phyloP scores from a whole-genome alignment of 2,113 vertebrate species.

The Phyllostomus discolor region DNA sequence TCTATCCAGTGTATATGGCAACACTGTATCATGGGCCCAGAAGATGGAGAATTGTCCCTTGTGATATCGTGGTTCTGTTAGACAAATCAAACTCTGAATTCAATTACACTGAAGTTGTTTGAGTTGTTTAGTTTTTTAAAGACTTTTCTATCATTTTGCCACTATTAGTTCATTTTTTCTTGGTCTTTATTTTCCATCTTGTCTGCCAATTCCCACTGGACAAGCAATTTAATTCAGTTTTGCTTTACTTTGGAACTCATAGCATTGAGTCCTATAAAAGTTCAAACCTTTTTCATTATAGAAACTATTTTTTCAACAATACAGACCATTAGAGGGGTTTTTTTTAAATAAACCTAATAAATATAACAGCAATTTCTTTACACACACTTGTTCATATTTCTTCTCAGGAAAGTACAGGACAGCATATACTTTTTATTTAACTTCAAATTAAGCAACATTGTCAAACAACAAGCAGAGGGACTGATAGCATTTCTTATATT shows the following conservation, averaged over 20 bases:
- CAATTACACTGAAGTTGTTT: background rate
- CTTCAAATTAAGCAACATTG: background rate
- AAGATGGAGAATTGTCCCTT: slow-evolving; percentile 10
- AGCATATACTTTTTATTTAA: background rate
- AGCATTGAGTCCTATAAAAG: slow-evolving; percentile 2
- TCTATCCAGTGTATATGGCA: background rate
- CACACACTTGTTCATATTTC: background rate
- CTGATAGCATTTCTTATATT: slow-evolving; percentile 14
- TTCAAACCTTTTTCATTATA: background rate
- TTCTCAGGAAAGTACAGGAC: background rate
- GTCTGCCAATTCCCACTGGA: background rate
- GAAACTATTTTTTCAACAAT: slow-evolving; percentile 22
- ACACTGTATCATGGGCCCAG: slow-evolving; percentile 18
- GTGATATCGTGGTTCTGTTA: background rate
- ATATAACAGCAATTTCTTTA: background rate
- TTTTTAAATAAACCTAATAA: background rate
- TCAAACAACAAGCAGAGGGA: background rate
- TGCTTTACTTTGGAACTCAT: slow-evolving; percentile 18
- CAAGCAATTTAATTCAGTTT: slow-evolving; percentile 1
- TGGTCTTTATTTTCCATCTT: slow-evolving; percentile 21
- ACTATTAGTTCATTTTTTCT: background rate
- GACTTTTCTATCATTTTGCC: background rate
- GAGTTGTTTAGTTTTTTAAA: slow-evolving; percentile 34
- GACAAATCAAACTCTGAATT: slow-evolving; percentile 37
- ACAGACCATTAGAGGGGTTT: background rate